phyloP scores from a whole-genome alignment of 2,888 invertebrate species.

The Aelia acuminata region DNA sequence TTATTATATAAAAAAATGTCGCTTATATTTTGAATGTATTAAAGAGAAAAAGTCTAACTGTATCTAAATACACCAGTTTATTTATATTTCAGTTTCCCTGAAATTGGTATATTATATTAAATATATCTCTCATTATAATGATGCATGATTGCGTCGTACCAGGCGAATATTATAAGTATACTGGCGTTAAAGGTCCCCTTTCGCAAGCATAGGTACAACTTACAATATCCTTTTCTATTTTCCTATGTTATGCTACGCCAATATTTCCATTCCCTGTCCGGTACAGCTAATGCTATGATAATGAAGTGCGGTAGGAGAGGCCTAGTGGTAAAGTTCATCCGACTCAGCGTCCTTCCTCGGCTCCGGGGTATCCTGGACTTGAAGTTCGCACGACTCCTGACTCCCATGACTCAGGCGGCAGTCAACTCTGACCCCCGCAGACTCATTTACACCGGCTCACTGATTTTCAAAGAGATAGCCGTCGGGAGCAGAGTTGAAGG shows the following conservation, averaged over 20 bases:
- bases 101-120: no score
- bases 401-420: slow-evolving; percentile 18
- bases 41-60: no score
- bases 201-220: background rate
- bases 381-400: slow-evolving; percentile 26
- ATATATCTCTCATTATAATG: no score
- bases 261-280: background rate
- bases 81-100: no score
- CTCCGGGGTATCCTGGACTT: background rate
- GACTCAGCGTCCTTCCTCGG: slow-evolving; percentile 22
- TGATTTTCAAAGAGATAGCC: slow-evolving; percentile 32
- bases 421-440: slow-evolving; percentile 39
- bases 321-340: background rate
- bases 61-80: no score
- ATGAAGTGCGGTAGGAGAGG: background rate
- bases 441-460: background rate
- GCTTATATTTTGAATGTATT: no score
- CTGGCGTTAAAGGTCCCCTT: background rate
- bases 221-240: background rate
- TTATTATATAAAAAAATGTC: no score
- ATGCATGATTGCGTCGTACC: no score
- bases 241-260: background rate
- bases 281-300: background rate
- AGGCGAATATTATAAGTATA: no score
- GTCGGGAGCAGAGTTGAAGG: slow-evolving; percentile 53